Evolutionary conservation across 92 coral and sea anemone genomes (phyloP).

Genomic region (Desmophyllum pertusum): DNA sequence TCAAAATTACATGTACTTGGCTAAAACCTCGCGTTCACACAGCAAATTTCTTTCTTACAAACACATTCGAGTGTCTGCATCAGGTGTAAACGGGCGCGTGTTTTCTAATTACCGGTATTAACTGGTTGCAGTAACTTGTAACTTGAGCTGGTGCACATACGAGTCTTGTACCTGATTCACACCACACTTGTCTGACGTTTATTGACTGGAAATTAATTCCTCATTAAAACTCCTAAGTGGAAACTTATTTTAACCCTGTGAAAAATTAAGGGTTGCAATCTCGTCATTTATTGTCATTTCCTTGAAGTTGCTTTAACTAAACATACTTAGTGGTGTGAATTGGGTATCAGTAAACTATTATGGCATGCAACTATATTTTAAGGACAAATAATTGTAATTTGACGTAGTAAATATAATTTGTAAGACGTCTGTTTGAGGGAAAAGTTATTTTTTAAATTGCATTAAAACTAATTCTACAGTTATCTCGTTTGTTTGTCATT

Average conservation of each 20-base stretch:
- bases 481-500: background rate
- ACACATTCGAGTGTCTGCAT: background rate
- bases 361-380: background rate
- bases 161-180: too few relatives aligned
- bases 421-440: background rate
- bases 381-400: conserved; percentile 13
- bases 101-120: background rate
- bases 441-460: background rate
- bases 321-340: too few relatives aligned
- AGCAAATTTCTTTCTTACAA: background rate
- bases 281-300: too few relatives aligned
- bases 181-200: too few relatives aligned
- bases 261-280: too few relatives aligned
- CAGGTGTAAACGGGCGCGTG: background rate
- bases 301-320: too few relatives aligned
- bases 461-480: background rate
- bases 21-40: background rate
- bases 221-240: too few relatives aligned
- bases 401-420: conserved; percentile 9
- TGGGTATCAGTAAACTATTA: background rate
- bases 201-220: too few relatives aligned
- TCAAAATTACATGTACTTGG: too few relatives aligned
- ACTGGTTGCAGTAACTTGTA: background rate
- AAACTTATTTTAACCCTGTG: too few relatives aligned
- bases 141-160: too few relatives aligned